Evolutionary conservation across 2,113 vertebrate species (phyloP), one percentile per base, ranked within the genome.

Genomic region (Saguinus midas): DNA sequence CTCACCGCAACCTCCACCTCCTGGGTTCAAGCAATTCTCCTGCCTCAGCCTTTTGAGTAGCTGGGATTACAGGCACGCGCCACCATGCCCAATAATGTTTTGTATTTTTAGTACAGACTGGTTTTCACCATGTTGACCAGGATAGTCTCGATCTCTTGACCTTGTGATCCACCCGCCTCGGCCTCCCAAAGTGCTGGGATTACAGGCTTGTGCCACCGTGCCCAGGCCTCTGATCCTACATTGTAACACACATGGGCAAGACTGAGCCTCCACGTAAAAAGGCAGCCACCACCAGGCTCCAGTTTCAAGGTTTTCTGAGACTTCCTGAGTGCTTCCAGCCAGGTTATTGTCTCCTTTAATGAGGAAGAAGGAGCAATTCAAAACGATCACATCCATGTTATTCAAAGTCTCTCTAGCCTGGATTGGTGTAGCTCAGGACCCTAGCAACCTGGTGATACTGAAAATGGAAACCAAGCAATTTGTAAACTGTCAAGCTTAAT

Each of bases 401-500:
- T 73, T 97, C 91, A 79, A 89, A 96, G 95, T 96, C 94, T 35
- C 90, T 73, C 79, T n/a, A 83, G 61, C 32, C 90, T 87, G 70
- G 83, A 68, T 1, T 27, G 21, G 61, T 68, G 10, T 32, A 84
- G 66, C 94, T 97, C 45, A 55, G 73, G 82, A 90, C 89, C 50
- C 72, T 76, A 64, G 90, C 82, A 92, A 82, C 80, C 96, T 90
- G 37, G 87, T 92, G 92, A 94, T 84, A 94, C 82, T 96, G 98
- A 86, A 98, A 97, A 98, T 94, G 95, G 96, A 97, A 98, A 91
- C 91, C 70, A 18, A 75, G 95, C 85, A 94, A 97, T 98, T 96
- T 98, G 96, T 98, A 95, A 98, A 97, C 97, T 97, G 98, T 97
- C 98, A 94, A 91, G 83, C 88, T 95, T 97, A 95, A 97, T 96